A percentile compares a stretch with the other conserved stretches of the same genome.
Evolutionary conservation across 2,113 vertebrate species (phyloP).

Genomic region (Pleuronectes platessa): DNA sequence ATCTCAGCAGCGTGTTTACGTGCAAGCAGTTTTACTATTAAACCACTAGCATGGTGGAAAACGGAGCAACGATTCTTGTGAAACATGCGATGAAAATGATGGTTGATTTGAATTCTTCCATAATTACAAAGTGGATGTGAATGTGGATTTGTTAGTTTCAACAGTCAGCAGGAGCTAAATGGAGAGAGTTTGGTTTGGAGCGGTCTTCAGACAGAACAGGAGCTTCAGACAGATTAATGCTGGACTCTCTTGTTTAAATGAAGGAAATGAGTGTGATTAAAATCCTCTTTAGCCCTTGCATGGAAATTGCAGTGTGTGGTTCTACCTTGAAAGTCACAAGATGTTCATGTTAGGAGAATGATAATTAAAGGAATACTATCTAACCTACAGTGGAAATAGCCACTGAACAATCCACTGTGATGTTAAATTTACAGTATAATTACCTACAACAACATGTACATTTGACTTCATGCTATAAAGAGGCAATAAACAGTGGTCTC

Average conservation of each 20-base stretch:
- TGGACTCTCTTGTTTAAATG: constrained; percentile 33
- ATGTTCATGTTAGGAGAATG: background rate
- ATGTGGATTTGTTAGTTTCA: constrained; percentile 47
- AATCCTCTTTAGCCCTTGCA: constrained; percentile 1
- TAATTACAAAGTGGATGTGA: constrained; percentile 39
- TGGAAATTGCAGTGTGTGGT: background rate
- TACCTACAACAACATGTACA: too few relatives aligned
- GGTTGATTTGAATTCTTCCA: constrained; percentile 58
- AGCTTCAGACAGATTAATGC: constrained; percentile 46
- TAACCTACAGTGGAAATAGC: background rate
- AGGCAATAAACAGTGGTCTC: too few relatives aligned
- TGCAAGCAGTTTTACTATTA: constrained; percentile 20
- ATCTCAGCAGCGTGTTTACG: constrained; percentile 32
- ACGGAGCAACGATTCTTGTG: constrained; percentile 11
- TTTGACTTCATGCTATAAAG: too few relatives aligned
- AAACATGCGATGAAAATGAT: constrained; percentile 55
- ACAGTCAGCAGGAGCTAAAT: constrained; percentile 33
- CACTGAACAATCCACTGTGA: background rate
- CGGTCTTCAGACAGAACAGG: background rate
- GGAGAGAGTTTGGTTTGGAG: constrained; percentile 54
- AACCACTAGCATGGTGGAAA: background rate
- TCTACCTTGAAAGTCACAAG: background rate
- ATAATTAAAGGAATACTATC: background rate
- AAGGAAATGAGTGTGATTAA: constrained; percentile 26
- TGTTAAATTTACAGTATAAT: background rate